A percentile compares a stretch with the other conserved stretches of the same genome.
Conservation (phyloP, 2,888 invertebrate genomes). For the Pachliopta kotzebuea region DNA sequence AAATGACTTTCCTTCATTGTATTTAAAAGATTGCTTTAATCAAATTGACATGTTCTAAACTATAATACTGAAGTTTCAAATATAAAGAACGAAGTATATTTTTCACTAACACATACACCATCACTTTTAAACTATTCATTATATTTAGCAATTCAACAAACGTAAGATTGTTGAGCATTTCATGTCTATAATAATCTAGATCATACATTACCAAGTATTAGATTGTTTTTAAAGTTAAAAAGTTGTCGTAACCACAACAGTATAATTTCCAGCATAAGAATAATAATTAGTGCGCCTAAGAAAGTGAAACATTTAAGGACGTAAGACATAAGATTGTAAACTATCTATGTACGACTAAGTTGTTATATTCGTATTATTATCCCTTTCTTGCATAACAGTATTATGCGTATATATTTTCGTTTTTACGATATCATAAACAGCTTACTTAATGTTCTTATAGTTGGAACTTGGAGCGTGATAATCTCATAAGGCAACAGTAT, state of each 20-base stretch:
- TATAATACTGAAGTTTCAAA: background rate
- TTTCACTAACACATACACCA: background rate
- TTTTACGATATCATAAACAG: too few species aligned
- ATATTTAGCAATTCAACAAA: background rate
- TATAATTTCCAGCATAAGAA: slow-evolving; percentile 1
- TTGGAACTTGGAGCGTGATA: too few species aligned
- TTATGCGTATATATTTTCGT: too few species aligned
- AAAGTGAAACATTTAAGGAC: background rate
- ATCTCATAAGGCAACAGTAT: too few species aligned
- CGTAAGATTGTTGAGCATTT: background rate
- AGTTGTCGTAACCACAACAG: background rate
- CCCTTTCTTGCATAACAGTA: too few species aligned
- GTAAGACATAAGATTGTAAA: background rate
- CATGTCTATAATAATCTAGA: slow-evolving; percentile 10
- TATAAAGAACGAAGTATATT: background rate
- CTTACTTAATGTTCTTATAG: too few species aligned
- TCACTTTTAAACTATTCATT: background rate
- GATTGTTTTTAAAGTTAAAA: background rate
- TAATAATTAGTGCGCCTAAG: background rate
- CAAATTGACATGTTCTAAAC: background rate
- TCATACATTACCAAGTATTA: slow-evolving; percentile 20
- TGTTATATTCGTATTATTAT: background rate
- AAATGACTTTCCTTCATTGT: background rate
- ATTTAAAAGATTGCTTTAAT: background rate
- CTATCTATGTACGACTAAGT: background rate